Evolutionary conservation across 2,888 invertebrate genomes (phyloP).

Genomic region (Leptura quadrifasciata): DNA sequence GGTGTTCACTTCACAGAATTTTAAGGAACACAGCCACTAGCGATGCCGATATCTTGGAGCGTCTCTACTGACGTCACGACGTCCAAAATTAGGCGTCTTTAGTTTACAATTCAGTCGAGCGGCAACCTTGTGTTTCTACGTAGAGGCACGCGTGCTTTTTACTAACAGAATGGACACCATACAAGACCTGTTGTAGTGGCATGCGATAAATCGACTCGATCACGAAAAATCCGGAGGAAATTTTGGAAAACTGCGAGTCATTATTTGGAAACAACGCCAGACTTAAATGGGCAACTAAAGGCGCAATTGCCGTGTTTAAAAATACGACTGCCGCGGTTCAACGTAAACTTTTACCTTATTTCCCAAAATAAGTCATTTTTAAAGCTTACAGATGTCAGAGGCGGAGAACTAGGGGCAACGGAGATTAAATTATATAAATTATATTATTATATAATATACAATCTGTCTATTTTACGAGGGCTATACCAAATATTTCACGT

Average conservation of each 20-base stretch:
- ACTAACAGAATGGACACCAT: background rate
- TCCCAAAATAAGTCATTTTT: background rate
- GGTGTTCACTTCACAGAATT: conserved; percentile 64
- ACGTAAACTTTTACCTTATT: background rate
- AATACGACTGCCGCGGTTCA: background rate
- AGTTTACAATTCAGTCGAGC: conserved; percentile 54
- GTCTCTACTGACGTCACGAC: conserved; percentile 65
- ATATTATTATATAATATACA: no score
- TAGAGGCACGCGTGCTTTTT: conserved; percentile 4
- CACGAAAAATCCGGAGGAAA: conserved; percentile 9
- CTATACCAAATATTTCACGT: no score
- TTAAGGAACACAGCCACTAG: conserved; percentile 61
- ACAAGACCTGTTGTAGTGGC: background rate
- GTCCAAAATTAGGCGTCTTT: conserved; percentile 67
- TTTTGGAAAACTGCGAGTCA: background rate
- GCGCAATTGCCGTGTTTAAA: background rate
- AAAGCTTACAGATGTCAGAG: background rate
- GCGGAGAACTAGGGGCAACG: background rate
- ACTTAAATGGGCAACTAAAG: background rate
- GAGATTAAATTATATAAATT: no score
- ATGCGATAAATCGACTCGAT: background rate
- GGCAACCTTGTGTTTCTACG: conserved; percentile 57
- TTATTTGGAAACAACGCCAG: background rate
- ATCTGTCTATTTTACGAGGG: no score
- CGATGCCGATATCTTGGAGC: conserved; percentile 49